Conservation (phyloP, 1,140 invertebrate species). For the Drosophila obscura region DNA sequence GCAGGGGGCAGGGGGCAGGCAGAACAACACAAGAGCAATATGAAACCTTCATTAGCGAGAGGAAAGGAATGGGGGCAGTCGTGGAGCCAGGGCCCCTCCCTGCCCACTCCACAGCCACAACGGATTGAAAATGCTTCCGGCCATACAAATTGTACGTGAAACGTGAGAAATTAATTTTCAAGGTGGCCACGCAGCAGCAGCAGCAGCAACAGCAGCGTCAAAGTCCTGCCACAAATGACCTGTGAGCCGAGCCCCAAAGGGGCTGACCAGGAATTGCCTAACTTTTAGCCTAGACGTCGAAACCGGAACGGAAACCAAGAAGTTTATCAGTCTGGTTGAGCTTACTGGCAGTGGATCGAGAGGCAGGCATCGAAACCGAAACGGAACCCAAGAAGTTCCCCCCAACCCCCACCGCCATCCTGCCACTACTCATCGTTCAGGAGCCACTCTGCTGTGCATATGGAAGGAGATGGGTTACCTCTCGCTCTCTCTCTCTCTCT, state of each 20-base stretch:
- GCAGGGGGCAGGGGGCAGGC: constrained; percentile 11
- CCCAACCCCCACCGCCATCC: too few relatives aligned
- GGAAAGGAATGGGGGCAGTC: not conserved
- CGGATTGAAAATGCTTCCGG: constrained; percentile 71
- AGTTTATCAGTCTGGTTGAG: constrained; percentile 5
- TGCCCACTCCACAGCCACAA: constrained; percentile 4
- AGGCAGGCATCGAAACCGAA: too few relatives aligned
- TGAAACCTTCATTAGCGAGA: constrained; percentile 71
- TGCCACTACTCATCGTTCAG: too few relatives aligned
- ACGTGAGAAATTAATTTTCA: constrained; percentile 75
- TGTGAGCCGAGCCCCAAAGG: too few relatives aligned
- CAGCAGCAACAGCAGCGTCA: constrained; percentile 1
- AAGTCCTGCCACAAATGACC: not conserved
- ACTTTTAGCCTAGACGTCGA: too few relatives aligned
- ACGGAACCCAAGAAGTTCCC: too few relatives aligned
- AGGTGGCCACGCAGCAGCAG: constrained; percentile 42
- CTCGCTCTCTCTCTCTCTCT: not conserved
- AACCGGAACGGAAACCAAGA: too few relatives aligned
- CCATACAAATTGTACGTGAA: constrained; percentile 73
- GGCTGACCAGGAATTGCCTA: too few relatives aligned
- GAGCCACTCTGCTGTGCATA: too few relatives aligned
- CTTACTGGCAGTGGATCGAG: too few relatives aligned
- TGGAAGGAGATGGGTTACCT: too few relatives aligned
- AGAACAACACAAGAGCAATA: constrained; percentile 48
- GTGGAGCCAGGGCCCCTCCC: not conserved